Base-by-base conservation (phyloP, 2,797 vertebrate genomes). In the Eospalax fontanierii region DNA sequence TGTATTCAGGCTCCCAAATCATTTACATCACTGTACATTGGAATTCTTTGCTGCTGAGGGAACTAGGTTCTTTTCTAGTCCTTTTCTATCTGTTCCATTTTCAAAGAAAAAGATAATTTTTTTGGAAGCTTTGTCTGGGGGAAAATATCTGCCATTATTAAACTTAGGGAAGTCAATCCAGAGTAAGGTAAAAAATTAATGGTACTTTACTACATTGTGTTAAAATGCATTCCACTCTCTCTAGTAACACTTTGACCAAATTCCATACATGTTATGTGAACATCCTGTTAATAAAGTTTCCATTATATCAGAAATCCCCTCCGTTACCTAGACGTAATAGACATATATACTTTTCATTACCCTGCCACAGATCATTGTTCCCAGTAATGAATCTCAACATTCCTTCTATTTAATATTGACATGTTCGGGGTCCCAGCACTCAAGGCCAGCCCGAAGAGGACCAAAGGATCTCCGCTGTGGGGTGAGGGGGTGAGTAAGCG, bases 91-190 rank as follows among this genome's bases (percentile, higher is more conserved):
- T 50, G 2, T 73, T 73, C 12, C 15, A 68, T 14, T 81, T 68
- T 46, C 1, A 46, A 35, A 35, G 46, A 89, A 16, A n/a, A 0
- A n/a, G n/a, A 22, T 6, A 59, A 6, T 24, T 91, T 87, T 75
- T 4, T 18, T n/a, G 46, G 65, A 83, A 28, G n/a, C 26, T 75
- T 78, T 87, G 24, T 73, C 54, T 81, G 15, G 90, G 50, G 59
- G 89, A 15, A 87, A 89, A 91, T 61, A 9, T 71, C 71, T 68
- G 65, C 19, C 21, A n/a, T 92, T 95, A 94, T 92, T 40, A 16
- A 90, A 92, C 70, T 76, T 63, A 85, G 10, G 9, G 40, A 54
- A 14, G 61, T n/a, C 19, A 73, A 78, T 85, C 24, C 7, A 87
- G 33, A 92, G 4, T 11, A 87, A 61, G 24, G 84, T 9, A 38